Base-by-base conservation (phyloP, 2,888 invertebrate species). In the Anodontia alba region DNA sequence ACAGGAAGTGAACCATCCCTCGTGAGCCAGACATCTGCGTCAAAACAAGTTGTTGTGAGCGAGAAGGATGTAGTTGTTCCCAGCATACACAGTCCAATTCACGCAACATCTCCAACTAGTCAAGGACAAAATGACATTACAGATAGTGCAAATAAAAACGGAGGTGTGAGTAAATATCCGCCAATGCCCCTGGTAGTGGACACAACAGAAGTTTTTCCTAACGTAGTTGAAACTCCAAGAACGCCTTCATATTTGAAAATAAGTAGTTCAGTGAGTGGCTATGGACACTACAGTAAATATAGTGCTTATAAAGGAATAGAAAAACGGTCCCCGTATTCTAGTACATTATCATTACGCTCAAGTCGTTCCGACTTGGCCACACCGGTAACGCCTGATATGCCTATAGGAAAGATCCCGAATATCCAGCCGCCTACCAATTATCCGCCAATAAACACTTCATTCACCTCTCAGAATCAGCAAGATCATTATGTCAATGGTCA, bases 261-360 rank as follows among this genome's bases (percentile, higher is more conserved):
- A n/a, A 92, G 92, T 79, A 92, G 92, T 87, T 91, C 92, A 1
- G 91, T 92, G 23, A 92, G 92, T 83, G 93, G 93, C 20, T 93
- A 93, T 85, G 91, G 92, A 68, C 88, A 88, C 70, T 93, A 93
- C 78, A 89, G 89, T 73, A 84, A 88, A 73, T 92, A 92, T 76
- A 89, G 87, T 76, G 88, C 90, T 15, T 90, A 90, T 76, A 91
- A 89, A 81, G 89, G 88, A 85, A 91, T 91, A 73, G 89, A 91
- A 75, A 90, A 88, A 81, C 83, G 91, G 17, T 92, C 92, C 1
- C 91, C 92, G 0, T 91, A 88, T 76, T 91, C 91, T 67, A 92
- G 92, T 81, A 89, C 89, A 33, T 87, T 89, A 23, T 91, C 91
- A n/a, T 78, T 92, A 73, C 87, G 86, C 51, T 88, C 87, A 51